Conservation (phyloP, 92 coral and sea anemone genomes). For the Phenganax marumi region DNA sequence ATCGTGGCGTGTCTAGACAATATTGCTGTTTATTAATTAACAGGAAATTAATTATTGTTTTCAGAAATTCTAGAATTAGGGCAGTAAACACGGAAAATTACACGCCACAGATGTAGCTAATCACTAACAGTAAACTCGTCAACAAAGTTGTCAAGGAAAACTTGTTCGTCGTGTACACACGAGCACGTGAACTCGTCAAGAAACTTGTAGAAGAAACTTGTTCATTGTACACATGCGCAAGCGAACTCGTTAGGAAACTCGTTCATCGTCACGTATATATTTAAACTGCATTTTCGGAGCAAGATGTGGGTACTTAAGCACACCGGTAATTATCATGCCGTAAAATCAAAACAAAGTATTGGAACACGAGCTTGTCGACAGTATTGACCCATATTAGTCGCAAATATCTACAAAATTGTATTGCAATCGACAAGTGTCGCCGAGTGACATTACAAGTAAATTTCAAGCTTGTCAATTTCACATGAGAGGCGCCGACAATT, state of each 20-base stretch:
- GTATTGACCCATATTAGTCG: neutral
- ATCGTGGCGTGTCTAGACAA: neutral
- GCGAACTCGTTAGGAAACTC: no score
- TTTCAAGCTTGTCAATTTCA: constrained; percentile 3
- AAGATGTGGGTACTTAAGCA: neutral
- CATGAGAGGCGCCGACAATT: constrained; percentile 7
- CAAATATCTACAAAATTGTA: constrained; percentile 7
- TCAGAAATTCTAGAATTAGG: neutral
- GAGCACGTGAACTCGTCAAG: no score
- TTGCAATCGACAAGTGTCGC: constrained; percentile 17
- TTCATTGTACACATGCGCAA: no score
- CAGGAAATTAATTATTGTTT: constrained; percentile 16
- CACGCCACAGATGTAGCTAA: neutral
- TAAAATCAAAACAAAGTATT: neutral
- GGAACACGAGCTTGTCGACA: neutral
- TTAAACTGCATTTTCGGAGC: neutral
- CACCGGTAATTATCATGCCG: neutral
- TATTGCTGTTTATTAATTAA: constrained; percentile 12
- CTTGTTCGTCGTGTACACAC: no score
- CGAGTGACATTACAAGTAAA: constrained; percentile 4
- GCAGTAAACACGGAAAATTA: neutral
- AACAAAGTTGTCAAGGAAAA: no score
- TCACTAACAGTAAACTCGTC: neutral
- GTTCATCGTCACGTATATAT: neutral
- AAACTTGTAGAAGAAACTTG: no score